Conservation (phyloP, 2,797 vertebrate genomes). For the Petrocephalus sullivani region DNA sequence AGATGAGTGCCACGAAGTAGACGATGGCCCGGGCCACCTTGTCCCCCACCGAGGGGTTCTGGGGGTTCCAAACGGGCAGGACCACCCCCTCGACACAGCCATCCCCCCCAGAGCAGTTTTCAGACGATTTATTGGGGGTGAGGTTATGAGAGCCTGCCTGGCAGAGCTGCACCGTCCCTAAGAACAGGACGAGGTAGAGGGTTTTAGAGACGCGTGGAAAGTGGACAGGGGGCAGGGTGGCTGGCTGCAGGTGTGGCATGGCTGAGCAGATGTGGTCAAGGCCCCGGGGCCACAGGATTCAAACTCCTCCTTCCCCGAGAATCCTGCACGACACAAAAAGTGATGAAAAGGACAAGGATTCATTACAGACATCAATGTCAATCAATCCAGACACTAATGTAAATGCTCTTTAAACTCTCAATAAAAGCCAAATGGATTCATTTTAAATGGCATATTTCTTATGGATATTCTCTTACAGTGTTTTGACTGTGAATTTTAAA, state of each 20-base stretch:
- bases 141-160: slow-evolving; percentile 17
- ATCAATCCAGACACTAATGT: neutral
- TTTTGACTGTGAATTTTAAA: neutral
- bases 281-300: neutral
- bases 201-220: neutral
- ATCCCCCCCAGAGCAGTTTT: slow-evolving; percentile 57
- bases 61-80: slow-evolving; percentile 74
- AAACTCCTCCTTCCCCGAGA: neutral
- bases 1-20: slow-evolving; percentile 75
- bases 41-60: slow-evolving; percentile 74
- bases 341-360: neutral
- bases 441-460: neutral
- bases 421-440: neutral
- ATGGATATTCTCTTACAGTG: neutral
- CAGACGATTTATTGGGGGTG: slow-evolving; percentile 11
- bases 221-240: slow-evolving; percentile 8
- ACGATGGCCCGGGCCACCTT: slow-evolving; percentile 77
- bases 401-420: neutral
- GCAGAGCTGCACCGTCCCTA: neutral
- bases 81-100: slow-evolving; percentile 69
- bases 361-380: neutral
- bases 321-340: neutral
- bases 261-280: neutral
- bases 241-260: neutral
- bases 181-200: neutral